These are phyloP conservation scores for Diadumene lineata DNA, from an alignment of 92 coral and sea anemone genomes.

Conservation along the genomic window DNA sequence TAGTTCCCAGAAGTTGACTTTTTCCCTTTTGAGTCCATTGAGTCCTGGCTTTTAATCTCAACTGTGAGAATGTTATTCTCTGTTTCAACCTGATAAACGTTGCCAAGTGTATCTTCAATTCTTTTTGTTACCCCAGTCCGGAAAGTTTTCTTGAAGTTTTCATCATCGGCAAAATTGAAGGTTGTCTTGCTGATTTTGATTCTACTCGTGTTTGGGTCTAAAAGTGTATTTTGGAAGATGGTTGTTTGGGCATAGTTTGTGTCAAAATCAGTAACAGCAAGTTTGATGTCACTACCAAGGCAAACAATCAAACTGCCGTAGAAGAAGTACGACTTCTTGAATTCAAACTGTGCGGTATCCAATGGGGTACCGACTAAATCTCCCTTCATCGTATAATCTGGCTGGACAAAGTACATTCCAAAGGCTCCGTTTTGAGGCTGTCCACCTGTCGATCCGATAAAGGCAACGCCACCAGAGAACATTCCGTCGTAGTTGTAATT, in stretches of 20 bases:
- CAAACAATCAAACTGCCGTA: slow-evolving; percentile 59
- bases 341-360: slow-evolving; percentile 4
- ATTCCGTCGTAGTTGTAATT: slow-evolving; percentile 30
- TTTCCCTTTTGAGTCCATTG: slow-evolving; percentile 18
- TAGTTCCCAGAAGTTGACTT: slow-evolving; percentile 25
- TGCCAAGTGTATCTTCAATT: slow-evolving; percentile 8
- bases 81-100: neutral
- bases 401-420: slow-evolving; percentile 67
- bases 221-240: slow-evolving; percentile 67
- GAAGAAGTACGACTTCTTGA: slow-evolving; percentile 78
- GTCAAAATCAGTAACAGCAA: neutral
- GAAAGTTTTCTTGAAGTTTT: neutral
- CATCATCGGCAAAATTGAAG: neutral
- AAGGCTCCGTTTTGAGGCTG: slow-evolving; percentile 56
- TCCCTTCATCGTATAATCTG: slow-evolving; percentile 27
- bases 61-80: slow-evolving; percentile 10
- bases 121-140: neutral
- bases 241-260: slow-evolving; percentile 53
- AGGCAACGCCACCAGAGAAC: slow-evolving; percentile 70
- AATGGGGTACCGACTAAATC: slow-evolving; percentile 4
- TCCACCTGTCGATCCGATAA: slow-evolving; percentile 38
- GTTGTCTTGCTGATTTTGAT: slow-evolving; percentile 30
- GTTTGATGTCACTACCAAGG: slow-evolving; percentile 58
- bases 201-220: neutral
- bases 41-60: slow-evolving; percentile 30